Conservation (phyloP, 2,797 vertebrate species). For the Chelmon rostratus region DNA sequence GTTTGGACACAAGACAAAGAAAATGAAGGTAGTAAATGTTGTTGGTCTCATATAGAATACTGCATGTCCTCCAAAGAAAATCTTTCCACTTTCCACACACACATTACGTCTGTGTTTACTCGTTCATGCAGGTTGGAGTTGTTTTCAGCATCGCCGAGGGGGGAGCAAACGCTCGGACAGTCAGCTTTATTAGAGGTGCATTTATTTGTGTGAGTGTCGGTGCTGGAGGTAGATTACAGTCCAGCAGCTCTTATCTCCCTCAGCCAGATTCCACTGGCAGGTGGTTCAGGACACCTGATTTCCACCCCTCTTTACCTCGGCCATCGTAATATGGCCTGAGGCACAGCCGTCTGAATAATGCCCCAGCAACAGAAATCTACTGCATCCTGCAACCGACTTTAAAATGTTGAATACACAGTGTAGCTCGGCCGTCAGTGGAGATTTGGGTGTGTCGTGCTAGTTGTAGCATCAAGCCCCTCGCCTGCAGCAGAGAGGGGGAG, state of each 20-base stretch:
- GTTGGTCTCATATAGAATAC: not conserved
- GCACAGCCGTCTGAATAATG: constrained; percentile 17
- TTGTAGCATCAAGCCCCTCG: not conserved
- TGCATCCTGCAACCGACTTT: constrained; percentile 13
- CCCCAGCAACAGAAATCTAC: constrained; percentile 2
- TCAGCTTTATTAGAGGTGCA: constrained; percentile 49
- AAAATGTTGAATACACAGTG: constrained; percentile 18
- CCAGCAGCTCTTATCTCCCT: constrained; percentile 63
- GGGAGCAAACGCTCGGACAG: constrained; percentile 41
- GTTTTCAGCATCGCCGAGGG: constrained; percentile 12
- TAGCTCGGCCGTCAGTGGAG: no score
- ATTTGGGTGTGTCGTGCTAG: no score
- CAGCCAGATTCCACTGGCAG: constrained; percentile 64
- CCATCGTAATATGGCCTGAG: constrained; percentile 38
- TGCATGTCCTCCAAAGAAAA: not conserved
- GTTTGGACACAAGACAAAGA: not conserved
- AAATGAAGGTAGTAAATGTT: not conserved
- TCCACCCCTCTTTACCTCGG: constrained; percentile 47
- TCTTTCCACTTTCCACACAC: not conserved
- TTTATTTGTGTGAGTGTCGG: constrained; percentile 40
- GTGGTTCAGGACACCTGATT: constrained; percentile 56
- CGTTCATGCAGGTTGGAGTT: constrained; percentile 14
- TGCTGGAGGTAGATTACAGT: constrained; percentile 53
- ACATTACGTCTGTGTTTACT: constrained; percentile 1
- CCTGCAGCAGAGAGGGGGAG: not conserved